Evolutionary conservation across 2,113 vertebrate species (phyloP).

Genomic region (Platichthys stellatus): DNA sequence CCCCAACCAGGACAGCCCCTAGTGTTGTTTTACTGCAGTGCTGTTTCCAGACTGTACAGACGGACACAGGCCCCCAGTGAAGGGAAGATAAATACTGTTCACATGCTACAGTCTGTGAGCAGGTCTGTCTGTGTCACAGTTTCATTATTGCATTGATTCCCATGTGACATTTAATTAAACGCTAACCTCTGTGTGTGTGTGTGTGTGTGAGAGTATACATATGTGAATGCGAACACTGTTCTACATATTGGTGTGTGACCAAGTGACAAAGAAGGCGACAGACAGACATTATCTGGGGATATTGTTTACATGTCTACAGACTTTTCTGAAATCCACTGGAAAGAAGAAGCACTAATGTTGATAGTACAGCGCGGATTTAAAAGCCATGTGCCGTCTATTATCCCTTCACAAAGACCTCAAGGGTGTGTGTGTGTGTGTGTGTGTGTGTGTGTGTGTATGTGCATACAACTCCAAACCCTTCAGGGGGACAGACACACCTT

Average conservation of each 20-base stretch:
- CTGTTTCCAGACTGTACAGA: neutral
- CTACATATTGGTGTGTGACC: neutral
- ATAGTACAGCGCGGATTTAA: conserved; percentile 58
- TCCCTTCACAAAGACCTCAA: conserved; percentile 48
- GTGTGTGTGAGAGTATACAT: too few relatives aligned
- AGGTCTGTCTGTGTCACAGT: neutral
- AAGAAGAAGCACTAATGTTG: conserved; percentile 49
- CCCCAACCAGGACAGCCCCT: neutral
- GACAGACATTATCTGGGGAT: conserved; percentile 8
- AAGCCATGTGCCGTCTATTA: conserved; percentile 56
- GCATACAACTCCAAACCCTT: conserved; percentile 17
- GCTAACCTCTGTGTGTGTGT: neutral
- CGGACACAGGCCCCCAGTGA: neutral
- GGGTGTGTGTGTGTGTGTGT: conserved; percentile 30
- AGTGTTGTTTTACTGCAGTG: neutral
- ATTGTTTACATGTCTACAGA: conserved; percentile 19
- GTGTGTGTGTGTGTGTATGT: conserved; percentile 13
- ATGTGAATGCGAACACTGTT: neutral
- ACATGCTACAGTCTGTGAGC: neutral
- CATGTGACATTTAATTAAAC: neutral
- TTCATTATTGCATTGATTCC: neutral
- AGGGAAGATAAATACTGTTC: neutral
- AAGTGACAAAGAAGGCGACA: neutral
- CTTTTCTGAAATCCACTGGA: conserved; percentile 9
- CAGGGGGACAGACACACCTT: conserved; percentile 65